Conservation (phyloP, 2,888 invertebrate genomes). For the Priapulus caudatus region DNA sequence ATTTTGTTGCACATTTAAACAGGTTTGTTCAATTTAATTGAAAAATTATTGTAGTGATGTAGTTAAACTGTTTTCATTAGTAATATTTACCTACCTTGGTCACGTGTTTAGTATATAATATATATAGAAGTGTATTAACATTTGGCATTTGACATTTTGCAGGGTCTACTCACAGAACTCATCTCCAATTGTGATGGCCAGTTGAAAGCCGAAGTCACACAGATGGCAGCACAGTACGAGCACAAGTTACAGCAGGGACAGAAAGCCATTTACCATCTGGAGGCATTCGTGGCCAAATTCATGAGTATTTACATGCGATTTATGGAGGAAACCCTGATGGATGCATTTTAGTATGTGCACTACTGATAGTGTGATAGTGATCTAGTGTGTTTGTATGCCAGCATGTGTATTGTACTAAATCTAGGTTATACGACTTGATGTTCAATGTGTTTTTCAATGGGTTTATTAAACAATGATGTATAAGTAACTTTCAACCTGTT, state of each 20-base stretch:
- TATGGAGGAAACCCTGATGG: slow-evolving; percentile 51
- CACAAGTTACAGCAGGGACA: slow-evolving; percentile 81
- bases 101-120: too few species aligned
- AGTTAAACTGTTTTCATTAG: too few species aligned
- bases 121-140: too few species aligned
- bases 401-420: slow-evolving; percentile 10
- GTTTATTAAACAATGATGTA: too few species aligned
- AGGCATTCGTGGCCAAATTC: slow-evolving; percentile 91
- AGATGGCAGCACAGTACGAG: slow-evolving; percentile 77
- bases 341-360: slow-evolving; percentile 29
- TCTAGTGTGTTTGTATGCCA: too few species aligned
- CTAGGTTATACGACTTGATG: slow-evolving; percentile 15
- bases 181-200: slow-evolving; percentile 78
- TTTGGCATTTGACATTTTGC: too few species aligned
- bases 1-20: too few species aligned
- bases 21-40: too few species aligned
- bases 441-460: slow-evolving; percentile 13
- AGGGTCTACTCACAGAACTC: slow-evolving; percentile 65
- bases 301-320: slow-evolving; percentile 87
- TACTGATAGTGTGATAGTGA: not conserved
- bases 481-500: too few species aligned
- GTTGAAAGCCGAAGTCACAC: slow-evolving; percentile 70
- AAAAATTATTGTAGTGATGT: too few species aligned
- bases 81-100: too few species aligned
- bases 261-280: slow-evolving; percentile 89